These are phyloP conservation scores for Thysanoteuthis rhombus DNA, from an alignment of 2,888 invertebrate genomes.

Conservation along the genomic window DNA sequence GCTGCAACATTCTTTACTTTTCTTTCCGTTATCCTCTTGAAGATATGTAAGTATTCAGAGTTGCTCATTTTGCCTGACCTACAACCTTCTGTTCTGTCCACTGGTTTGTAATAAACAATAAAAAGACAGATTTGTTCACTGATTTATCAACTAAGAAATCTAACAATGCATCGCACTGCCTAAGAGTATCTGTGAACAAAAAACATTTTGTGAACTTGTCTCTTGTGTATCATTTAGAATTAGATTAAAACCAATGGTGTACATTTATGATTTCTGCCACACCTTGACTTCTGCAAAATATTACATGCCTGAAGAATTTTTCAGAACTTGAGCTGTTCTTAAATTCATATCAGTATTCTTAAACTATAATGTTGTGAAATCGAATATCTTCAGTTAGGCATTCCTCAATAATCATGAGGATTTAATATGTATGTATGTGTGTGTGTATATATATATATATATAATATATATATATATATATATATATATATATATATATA, in stretches of 20 bases:
- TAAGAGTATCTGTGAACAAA: background rate
- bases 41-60: background rate
- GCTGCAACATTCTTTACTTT: background rate
- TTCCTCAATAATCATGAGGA: background rate
- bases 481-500: too few species aligned
- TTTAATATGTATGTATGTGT: too few species aligned
- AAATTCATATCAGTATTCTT: background rate
- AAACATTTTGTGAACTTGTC: background rate
- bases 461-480: too few species aligned
- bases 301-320: background rate
- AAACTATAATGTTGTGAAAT: background rate
- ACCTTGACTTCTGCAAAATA: background rate
- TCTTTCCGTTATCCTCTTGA: background rate
- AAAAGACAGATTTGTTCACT: background rate
- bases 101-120: background rate
- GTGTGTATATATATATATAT: too few species aligned
- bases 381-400: background rate
- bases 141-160: background rate
- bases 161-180: background rate
- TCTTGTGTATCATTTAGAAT: background rate
- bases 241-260: background rate
- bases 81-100: background rate
- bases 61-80: background rate
- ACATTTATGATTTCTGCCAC: background rate
- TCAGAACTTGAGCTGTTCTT: background rate